Base-by-base conservation (phyloP, 2,797 vertebrate genomes). In the Masticophis lateralis region DNA sequence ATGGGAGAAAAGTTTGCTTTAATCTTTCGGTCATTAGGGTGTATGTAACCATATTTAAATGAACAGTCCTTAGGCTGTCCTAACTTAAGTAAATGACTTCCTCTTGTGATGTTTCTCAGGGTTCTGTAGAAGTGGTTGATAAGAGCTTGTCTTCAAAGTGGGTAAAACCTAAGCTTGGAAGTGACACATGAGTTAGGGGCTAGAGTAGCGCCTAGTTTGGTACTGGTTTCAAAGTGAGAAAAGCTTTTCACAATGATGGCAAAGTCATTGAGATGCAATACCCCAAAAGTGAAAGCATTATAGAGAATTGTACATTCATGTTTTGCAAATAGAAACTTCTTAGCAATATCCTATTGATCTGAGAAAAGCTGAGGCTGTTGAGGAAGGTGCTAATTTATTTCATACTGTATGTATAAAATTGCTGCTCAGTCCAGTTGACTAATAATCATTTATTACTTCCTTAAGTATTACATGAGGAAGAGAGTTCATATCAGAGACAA, bases 1-100 rank as follows among this genome's bases (percentile, higher is more conserved):
- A 89, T 18, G 2, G 32, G 51, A 25, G 37, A 61, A 88, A 87
- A 92, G 86, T 92, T 92, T 56, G 92, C 94, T 96, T 94, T 94
- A 96, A 92, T 74, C 0, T 88, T 93, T 74, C 53, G 16, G 69
- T 6, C 51, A 86, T 90, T 83, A 69, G 1, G 1, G 1, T 0
- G 0, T 13, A 60, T 5, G 6, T 92, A 90, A 51, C 22, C 60
- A 9, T 69, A 18, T 18, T 0, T 0, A 8, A 53, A 32, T 0
- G 0, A 61, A 27, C 32, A 2, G 0, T 3, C 37, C 47, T 59
- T 20, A 88, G 5, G 74, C 66, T 53, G 69, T 28, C 32, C 4
- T 13, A 14, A 69, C 22, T 32, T 14, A 14, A 69, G 37, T 32
- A 32, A 63, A 16, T 59, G 43, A 6, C 27, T 66, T 27, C 37